Conservation (phyloP, 2,888 invertebrate species). For the Acholoe squamosa region DNA sequence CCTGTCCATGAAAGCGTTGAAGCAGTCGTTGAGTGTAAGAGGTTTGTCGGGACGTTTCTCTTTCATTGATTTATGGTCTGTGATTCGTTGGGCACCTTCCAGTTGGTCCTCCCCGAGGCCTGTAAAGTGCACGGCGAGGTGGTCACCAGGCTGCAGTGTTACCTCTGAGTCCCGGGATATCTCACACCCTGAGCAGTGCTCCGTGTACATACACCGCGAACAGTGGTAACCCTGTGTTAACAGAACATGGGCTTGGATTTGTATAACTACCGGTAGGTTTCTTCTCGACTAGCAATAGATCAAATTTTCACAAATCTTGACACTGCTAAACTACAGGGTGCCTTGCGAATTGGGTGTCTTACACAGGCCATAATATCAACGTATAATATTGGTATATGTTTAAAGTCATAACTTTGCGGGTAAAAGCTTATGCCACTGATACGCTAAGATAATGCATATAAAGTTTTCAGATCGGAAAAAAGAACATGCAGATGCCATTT, state of each 20-base stretch:
- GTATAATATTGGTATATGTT: too few species aligned
- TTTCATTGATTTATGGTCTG: constrained; percentile 85
- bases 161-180: constrained; percentile 83
- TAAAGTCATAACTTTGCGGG: too few species aligned
- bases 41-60: constrained; percentile 85
- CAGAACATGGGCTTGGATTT: too few species aligned
- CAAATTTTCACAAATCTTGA: too few species aligned
- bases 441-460: too few species aligned
- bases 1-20: constrained; percentile 86
- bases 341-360: too few species aligned
- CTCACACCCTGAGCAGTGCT: constrained; percentile 86
- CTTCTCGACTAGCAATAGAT: too few species aligned
- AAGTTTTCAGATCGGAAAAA: neutral
- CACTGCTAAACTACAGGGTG: too few species aligned
- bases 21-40: constrained; percentile 86
- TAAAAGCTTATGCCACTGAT: too few species aligned
- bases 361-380: too few species aligned
- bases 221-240: constrained; percentile 85
- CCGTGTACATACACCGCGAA: constrained; percentile 86
- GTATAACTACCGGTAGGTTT: too few species aligned
- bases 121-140: constrained; percentile 84
- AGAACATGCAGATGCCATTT: neutral
- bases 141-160: constrained; percentile 85
- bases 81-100: constrained; percentile 72
- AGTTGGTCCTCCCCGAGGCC: constrained; percentile 83